Conservation (phyloP, 37 sponge, comb jelly and placozoan species). For the Agelas oroides region DNA sequence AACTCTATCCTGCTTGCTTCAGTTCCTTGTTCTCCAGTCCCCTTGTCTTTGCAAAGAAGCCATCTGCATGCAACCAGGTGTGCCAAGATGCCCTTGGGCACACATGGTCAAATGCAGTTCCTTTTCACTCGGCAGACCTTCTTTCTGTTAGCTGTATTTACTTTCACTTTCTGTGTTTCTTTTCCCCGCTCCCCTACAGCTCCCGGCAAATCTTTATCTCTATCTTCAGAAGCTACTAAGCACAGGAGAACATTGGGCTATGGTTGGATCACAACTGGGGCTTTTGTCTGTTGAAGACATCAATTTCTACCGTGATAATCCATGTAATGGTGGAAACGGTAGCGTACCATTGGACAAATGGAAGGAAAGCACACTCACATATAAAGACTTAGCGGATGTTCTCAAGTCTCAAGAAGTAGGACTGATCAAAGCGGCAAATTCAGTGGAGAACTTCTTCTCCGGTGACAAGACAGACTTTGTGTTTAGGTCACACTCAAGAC, state of each 20-base stretch:
- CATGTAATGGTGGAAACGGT: constrained; percentile 32
- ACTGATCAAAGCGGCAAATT: not conserved
- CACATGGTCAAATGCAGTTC: no score
- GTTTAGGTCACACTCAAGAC: no score
- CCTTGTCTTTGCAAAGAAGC: no score
- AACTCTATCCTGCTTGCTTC: no score
- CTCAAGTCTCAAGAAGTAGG: not conserved
- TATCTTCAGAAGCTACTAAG: constrained; percentile 15
- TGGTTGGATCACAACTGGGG: constrained; percentile 34
- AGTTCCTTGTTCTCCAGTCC: no score
- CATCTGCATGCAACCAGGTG: no score
- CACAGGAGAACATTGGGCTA: constrained; percentile 22
- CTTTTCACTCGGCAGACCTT: no score
- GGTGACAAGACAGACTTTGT: no score
- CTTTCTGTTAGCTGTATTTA: no score
- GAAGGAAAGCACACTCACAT: constrained; percentile 45
- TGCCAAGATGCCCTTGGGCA: no score
- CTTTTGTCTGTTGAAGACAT: constrained; percentile 41
- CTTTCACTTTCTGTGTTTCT: not conserved
- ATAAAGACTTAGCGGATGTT: constrained; percentile 20
- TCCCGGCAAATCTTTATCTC: constrained; percentile 3
- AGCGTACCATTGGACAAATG: constrained; percentile 27
- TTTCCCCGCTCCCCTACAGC: constrained; percentile 6
- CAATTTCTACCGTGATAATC: constrained; percentile 12
- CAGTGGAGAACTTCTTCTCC: not conserved